Evolutionary conservation across 2,888 invertebrate genomes (phyloP), one percentile per base, ranked within the genome.

Genomic region (Euclidia mi): DNA sequence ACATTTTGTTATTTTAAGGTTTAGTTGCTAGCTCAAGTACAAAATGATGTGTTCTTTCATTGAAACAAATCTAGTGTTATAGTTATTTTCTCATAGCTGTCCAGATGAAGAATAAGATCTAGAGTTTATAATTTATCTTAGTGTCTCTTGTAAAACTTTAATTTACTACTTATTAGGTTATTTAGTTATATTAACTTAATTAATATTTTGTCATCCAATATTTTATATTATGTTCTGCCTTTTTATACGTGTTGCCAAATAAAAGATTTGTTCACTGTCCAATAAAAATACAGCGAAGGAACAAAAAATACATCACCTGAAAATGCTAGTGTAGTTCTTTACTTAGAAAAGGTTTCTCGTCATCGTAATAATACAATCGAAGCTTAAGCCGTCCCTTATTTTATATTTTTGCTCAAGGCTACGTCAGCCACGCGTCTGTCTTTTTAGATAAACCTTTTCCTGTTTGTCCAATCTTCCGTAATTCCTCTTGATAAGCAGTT

Each of bases 321-420:
- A 42, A 28, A 12, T 3, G 32, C 10, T 34, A 34, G 11, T 11
- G 28, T 29, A 20, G 34, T 17, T 28, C 29, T 25, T 69, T 60
- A 38, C 45, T 58, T 51, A 32, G 53, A 45, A 64, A 65, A 69
- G 53, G 57, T 73, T 65, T 57, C 51, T 73, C 51, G 56, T 70
- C 73, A 73, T n/a, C 71, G 74, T 70, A 73, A 70, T 73, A 70
- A 73, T 73, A 61, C 71, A 49, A 65, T 70, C 52, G 70, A 60
- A 60, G 51, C 60, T 45, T 59, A 70, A 73, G 61, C 44, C 49
- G 52, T 52, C 42, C 46, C 47, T 55, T 72, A 61, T 69, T 60
- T 72, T 72, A 64, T 70, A 55, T 55, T 69, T 65, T 64, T 70
- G 60, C 45, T 61, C 56, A 58, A 34, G 56, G 44, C 65, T 42